Evolutionary conservation across 2,888 invertebrate genomes (phyloP), one percentile per base, ranked within the genome.

Genomic region (Lasius platythorax): DNA sequence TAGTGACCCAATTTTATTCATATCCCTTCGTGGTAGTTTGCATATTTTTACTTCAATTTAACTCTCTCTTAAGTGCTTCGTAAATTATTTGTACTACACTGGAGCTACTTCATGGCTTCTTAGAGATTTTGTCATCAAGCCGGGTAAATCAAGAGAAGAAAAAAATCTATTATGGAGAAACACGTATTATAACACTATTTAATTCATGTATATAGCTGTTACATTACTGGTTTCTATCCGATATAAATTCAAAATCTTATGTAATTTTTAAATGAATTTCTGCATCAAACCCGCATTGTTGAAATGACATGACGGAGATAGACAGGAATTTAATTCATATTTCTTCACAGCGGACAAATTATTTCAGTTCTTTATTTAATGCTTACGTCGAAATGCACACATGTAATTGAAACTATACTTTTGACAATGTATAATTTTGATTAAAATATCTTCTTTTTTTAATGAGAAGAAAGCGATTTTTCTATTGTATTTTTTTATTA

Each of bases 221-320:
- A 28, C 30, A 78, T 78, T 56, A 78, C 5, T 67, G 3, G 28
- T 40, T 67, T 43, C 9, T 6, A 12, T 30, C 2, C n/a, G 9
- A 56, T 56, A 43, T 68, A 30, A 56, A 78, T 78, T 33, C 15
- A 1, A 67, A 63, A 56, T 30, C 8, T 53, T 1, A 67, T 3
- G 30, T 43, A 78, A 58, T 68, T 68, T 56, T 30, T n/a, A 40
- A 78, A 56, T 15, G 18, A 67, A 78, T 78, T 78, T 5, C 23
- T 53, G 40, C 18, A 53, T 37, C 37, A 12, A 37, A 37, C 11
- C 30, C 1, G 9, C n/a, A 53, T 56, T 68, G 9, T 30, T 18
- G 43, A 68, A 78, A 78, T 58, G 53, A 53, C 9, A 56, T 56
- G 15, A 33, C 28, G 12, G 40, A 28, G 28, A 68, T 56, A 2